Conservation (phyloP, 2,797 vertebrate genomes). For the Nothura maculosa region DNA sequence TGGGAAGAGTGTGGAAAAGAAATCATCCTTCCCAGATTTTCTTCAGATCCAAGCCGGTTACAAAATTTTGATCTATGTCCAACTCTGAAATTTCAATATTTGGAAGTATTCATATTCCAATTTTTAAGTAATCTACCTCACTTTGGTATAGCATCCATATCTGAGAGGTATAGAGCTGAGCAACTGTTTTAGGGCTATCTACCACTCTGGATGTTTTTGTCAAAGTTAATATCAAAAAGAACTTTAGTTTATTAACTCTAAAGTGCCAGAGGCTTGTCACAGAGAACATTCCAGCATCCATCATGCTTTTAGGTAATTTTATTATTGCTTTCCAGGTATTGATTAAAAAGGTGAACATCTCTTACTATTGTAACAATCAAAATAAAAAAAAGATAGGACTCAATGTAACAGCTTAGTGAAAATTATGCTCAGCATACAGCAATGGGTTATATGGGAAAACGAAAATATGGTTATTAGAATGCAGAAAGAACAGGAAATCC, state of each 20-base stretch:
- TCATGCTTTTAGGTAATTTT: conserved; percentile 23
- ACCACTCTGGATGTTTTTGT: neutral
- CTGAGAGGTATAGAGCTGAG: neutral
- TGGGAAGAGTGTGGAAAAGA: neutral
- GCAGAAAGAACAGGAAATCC: neutral
- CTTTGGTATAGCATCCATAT: neutral
- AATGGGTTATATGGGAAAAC: neutral
- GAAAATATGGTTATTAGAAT: neutral
- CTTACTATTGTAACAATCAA: neutral
- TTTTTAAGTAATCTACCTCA: neutral
- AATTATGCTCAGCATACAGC: neutral
- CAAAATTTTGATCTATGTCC: neutral
- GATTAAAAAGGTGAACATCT: neutral
- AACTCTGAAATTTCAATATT: neutral
- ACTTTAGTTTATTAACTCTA: conserved; percentile 1
- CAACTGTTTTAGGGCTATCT: neutral
- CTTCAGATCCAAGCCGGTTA: neutral
- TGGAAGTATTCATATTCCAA: neutral
- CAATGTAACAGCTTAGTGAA: neutral
- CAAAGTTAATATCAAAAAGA: conserved; percentile 15
- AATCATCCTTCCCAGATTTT: neutral
- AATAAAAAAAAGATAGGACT: neutral
- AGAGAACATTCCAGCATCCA: neutral
- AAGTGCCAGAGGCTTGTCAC: neutral
- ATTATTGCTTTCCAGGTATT: neutral